Conservation (phyloP, 2,113 vertebrate genomes). For the Halichoeres trimaculatus region DNA sequence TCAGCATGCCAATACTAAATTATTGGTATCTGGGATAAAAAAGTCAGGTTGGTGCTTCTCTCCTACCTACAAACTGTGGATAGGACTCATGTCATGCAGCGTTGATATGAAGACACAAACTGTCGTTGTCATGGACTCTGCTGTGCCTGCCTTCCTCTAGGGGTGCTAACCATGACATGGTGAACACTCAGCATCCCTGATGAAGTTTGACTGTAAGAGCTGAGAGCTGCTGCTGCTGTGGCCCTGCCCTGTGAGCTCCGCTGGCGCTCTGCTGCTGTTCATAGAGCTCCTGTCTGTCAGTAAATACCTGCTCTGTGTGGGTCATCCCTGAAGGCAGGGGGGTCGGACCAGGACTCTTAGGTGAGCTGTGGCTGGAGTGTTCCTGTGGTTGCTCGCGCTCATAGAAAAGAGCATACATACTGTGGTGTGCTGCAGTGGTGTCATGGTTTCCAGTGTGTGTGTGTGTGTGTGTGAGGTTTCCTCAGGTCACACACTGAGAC, state of each 20-base stretch:
- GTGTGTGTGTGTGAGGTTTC: constrained; percentile 29
- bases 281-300: constrained; percentile 46
- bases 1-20: too few relatives aligned
- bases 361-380: constrained; percentile 49
- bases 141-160: too few relatives aligned
- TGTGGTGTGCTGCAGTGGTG: constrained; percentile 29
- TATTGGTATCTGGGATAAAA: too few relatives aligned
- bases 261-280: constrained; percentile 36
- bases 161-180: too few relatives aligned
- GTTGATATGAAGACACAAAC: too few relatives aligned
- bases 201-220: neutral
- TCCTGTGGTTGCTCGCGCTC: constrained; percentile 49
- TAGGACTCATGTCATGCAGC: too few relatives aligned
- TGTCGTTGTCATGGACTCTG: too few relatives aligned
- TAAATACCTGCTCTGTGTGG: constrained; percentile 64
- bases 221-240: neutral
- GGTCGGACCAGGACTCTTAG: constrained; percentile 31
- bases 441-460: constrained; percentile 45
- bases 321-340: neutral
- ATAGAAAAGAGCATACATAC: constrained; percentile 45
- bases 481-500: constrained; percentile 29
- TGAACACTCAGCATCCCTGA: too few relatives aligned
- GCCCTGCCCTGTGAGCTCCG: constrained; percentile 8
- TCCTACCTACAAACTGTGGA: too few relatives aligned
- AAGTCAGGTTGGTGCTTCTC: too few relatives aligned